Percentiles rank a stretch among this genome's conserved stretches.
These are phyloP conservation scores for Umimayanthus kanabou DNA, from an alignment of 92 coral and sea anemone species.

Conservation along the genomic window DNA sequence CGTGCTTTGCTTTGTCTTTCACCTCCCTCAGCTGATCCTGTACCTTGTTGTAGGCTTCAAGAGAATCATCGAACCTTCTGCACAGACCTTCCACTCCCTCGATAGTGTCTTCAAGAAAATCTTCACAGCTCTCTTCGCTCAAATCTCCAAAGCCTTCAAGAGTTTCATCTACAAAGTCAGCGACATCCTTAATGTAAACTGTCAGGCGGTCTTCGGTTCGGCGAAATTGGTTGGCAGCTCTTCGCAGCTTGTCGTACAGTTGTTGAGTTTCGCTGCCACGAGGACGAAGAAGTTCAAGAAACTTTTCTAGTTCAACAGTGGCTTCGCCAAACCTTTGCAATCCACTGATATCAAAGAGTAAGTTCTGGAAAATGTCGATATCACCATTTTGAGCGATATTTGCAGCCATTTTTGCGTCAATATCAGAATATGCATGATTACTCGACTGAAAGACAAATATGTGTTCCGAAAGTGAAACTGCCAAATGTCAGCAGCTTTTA, in stretches of 20 bases:
- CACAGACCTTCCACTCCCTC: neutral
- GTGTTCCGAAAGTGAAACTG: neutral
- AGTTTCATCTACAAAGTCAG: constrained; percentile 1
- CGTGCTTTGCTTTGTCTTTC: neutral
- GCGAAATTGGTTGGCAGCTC: constrained; percentile 13
- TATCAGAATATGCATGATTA: neutral
- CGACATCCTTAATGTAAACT: neutral
- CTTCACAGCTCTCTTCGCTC: constrained; percentile 18
- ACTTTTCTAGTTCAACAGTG: neutral
- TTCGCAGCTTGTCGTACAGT: neutral
- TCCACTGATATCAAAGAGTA: neutral
- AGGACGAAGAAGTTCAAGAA: constrained; percentile 11
- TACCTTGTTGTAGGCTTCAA: neutral
- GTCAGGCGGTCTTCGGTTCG: neutral
- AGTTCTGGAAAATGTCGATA: neutral
- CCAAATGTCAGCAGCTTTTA: neutral
- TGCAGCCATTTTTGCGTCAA: neutral
- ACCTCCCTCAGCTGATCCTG: neutral
- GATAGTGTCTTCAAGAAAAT: neutral
- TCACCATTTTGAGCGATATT: neutral
- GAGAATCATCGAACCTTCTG: neutral
- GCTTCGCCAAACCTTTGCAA: neutral
- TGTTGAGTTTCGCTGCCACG: neutral
- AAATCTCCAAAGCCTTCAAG: neutral
- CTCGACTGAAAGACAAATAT: neutral